Evolutionary conservation across 37 sponge, comb jelly and placozoan species (phyloP), one percentile per base, ranked within the genome.

Genomic region (Cladorhizidae sp.): DNA sequence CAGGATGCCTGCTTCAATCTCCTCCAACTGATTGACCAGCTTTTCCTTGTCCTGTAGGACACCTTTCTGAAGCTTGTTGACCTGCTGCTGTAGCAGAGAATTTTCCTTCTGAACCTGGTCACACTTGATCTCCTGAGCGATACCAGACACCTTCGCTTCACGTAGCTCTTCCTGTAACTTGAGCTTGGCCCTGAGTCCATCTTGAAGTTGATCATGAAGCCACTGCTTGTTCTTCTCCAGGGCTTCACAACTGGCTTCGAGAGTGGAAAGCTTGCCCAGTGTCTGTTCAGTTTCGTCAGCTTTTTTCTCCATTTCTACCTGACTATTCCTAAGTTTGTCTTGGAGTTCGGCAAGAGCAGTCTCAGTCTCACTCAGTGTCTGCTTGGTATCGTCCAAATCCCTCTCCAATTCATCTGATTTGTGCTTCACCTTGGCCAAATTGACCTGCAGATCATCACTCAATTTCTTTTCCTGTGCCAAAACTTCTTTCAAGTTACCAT

Each of bases 21-120:
- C 86, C 45, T 92, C 93, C 32, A 92, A 68, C 55, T 88, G 76
- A 49, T 70, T 78, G 54, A 92, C 93, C 32, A 92, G 77, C 29
- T 65, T 33, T 1, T 85, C 89, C 43, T 92, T 92, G 80, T 92
- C 93, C 56, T 78, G 80, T 45, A 88, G 51, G 3, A 92, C 50
- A 18, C 81, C 89, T 43, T 72, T 62, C 70, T 85, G 93, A 22
- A 92, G 62, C 9, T 88, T 78, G n/a, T 65, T 50, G 0, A 92
- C 43, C 45, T 88, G 85, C 41, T 88, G 77, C 59, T 81, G 80
- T 40, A 85, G 71, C 31, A 76, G 29, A 15, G 72, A 71, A 29
- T 74, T 85, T 72, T 92, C 89, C 56, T 88, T 85, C 54, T 43
- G 59, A 2, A 88, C 59, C 64, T 85, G 86, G 36, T 92, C 86